These are phyloP conservation scores for Australoheros facetus DNA, from an alignment of 2,797 vertebrate genomes.

Conservation along the genomic window DNA sequence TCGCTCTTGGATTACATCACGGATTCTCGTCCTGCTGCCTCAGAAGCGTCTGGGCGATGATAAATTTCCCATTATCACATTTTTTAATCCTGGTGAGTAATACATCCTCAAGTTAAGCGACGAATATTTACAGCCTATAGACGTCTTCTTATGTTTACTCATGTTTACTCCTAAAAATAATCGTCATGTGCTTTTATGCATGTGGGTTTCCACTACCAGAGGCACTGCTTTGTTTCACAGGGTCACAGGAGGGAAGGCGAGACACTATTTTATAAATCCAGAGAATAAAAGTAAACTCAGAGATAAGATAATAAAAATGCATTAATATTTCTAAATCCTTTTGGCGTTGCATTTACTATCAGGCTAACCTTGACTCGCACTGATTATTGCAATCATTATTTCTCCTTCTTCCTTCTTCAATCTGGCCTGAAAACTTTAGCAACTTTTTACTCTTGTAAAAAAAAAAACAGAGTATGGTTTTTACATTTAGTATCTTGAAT, in stretches of 20 bases:
- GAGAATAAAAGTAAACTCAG: not conserved
- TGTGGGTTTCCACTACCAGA: not conserved
- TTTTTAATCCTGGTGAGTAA: slow-evolving; percentile 2
- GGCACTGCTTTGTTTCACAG: slow-evolving; percentile 4
- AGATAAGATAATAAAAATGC: not conserved
- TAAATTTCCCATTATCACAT: slow-evolving; percentile 23
- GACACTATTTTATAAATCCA: not conserved
- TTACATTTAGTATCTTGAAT: not conserved
- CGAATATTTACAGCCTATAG: slow-evolving; percentile 17
- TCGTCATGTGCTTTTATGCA: not conserved
- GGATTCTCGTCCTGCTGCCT: slow-evolving; percentile 1
- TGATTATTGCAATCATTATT: slow-evolving; percentile 2
- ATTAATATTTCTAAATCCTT: not conserved
- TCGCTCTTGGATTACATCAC: slow-evolving; percentile 13
- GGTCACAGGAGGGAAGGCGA: not conserved
- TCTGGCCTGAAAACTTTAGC: not conserved
- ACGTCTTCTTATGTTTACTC: slow-evolving; percentile 18
- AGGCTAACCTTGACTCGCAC: not conserved
- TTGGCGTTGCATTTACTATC: not conserved
- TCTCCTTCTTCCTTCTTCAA: not conserved
- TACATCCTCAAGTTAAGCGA: slow-evolving; percentile 17
- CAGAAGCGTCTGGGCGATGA: not conserved
- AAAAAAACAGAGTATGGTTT: not conserved
- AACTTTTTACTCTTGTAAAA: not conserved
- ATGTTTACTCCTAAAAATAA: not conserved